Evolutionary conservation across 2,797 vertebrate genomes (phyloP), one percentile per base, ranked within the genome.

Genomic region (Sarcoramphus papa): DNA sequence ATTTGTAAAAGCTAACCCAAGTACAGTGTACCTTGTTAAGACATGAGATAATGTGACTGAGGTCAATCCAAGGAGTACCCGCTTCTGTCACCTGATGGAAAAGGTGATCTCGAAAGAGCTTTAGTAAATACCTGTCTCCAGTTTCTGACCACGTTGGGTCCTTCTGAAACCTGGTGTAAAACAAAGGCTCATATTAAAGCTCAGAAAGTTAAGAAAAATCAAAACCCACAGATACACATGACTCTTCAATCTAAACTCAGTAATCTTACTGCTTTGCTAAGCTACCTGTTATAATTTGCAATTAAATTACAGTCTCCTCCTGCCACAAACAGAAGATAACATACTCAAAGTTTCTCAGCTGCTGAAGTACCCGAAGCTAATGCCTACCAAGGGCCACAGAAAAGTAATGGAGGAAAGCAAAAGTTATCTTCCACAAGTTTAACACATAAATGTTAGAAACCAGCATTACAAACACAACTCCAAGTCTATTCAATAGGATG

Each of bases 11-110:
- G 79, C 91, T 85, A 97, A 86, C 72, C 7, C 7, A 95, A 96
- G 79, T 85, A 95, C 81, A 79, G 94, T 93, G 98, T 97, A 99
- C 99, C 99, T 99, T 99, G 98, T 99, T 99, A 98, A 99, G 99
- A 98, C 99, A 99, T 98, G 99, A 99, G 97, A 99, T 99, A 45
- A 99, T 99, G 98, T 99, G 99, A 98, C 99, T 99, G 98, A 99
- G 99, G 98, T 99, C 99, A 83, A 99, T 99, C 99, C 99, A 99
- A 81, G 99, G 99, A 73, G 98, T 99, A 94, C 99, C 99, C 5
- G 99, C 98, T 98, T 99, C 99, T 25, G 99, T 99, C 98, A 99
- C 99, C 98, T 99, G 99, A 98, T 99, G 99, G 96, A 99, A 99
- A 98, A 99, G 98, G 98, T 99, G 99, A 98, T 99, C 99, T 97